phyloP scores from a whole-genome alignment of 1,140 invertebrate genomes.

The Mylabris phalerata region DNA sequence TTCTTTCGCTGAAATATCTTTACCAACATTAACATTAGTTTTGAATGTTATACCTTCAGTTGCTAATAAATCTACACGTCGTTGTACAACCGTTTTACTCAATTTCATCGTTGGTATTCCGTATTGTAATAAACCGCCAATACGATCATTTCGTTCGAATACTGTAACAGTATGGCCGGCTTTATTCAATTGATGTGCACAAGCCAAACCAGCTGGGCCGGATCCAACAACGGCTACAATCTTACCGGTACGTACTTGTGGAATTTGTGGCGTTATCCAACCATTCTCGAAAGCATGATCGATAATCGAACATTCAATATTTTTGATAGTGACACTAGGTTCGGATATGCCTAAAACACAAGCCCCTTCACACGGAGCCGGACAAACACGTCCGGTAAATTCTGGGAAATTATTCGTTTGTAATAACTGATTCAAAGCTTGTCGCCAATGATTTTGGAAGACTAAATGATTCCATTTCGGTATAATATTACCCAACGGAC shows the following conservation, averaged over 20 bases:
- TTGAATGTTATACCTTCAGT: conserved; percentile 91
- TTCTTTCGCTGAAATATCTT: conserved; percentile 74
- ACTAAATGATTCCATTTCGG: conserved; percentile 99
- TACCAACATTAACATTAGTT: conserved; percentile 85
- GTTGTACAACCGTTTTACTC: conserved; percentile 84
- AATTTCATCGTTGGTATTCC: conserved; percentile 98
- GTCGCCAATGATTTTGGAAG: conserved; percentile 91
- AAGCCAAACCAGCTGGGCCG: conserved; percentile 90
- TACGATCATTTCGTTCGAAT: conserved; percentile 91
- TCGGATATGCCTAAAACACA: conserved; percentile 92
- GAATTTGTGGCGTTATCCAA: conserved; percentile 81
- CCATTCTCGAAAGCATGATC: conserved; percentile 96
- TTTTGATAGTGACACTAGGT: conserved; percentile 96
- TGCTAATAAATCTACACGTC: conserved; percentile 79
- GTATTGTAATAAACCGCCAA: conserved; percentile 93
- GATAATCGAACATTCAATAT: conserved; percentile 98
- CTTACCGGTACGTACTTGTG: conserved; percentile 69
- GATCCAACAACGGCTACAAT: conserved; percentile 91
- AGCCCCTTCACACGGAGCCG: conserved; percentile 96
- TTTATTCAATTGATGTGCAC: conserved; percentile 96
- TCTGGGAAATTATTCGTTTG: conserved; percentile 99
- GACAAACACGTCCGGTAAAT: conserved; percentile 97
- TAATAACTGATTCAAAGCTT: conserved; percentile 89
- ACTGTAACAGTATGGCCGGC: conserved; percentile 75
- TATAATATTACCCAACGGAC: conserved; percentile 97